Evolutionary conservation across 1,140 invertebrate species (phyloP), one percentile per base, ranked within the genome.

Genomic region (Galendromus occidentalis): DNA sequence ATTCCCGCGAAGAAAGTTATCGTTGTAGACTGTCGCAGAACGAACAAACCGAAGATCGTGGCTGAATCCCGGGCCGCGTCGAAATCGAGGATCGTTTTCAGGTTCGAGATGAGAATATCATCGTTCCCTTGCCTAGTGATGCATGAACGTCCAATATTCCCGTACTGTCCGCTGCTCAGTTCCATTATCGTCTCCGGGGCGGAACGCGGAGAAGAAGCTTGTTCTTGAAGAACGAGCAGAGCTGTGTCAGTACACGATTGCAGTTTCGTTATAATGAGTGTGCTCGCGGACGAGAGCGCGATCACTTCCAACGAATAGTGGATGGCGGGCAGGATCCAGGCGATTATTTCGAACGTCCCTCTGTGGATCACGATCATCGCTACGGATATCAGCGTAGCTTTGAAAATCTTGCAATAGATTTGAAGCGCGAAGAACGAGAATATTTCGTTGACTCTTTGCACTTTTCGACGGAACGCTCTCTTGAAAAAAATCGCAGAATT

Each of bases 1-100:
- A 59, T 59, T 17, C 51, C 51, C 14, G 20, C 51, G 22, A 59
- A 59, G 51, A 59, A 59, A 59, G 51, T 59, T 5, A 59, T 14
- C 20, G 51, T 59, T 12, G 51, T 59, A 14, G 51, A 59, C 14
- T 25, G 22, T 14, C 14, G 51, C 4, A 59, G 22, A 5, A 59
- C 20, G 51, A 59, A 59, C 12, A 33, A 14, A 59, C 25, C 51
- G 51, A 59, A 59, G 9, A 59, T 59, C 51, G 51, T 59, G 14
- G 25, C 1, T 2, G 14, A 25, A 33, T 59, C 51, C 25, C 51
- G 51, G 25, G 25, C 51, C 17, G n/a, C 51, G 20, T 59, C 51
- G 33, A 59, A 59, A 25, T 59, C 14, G 14, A 59, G 22, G 12
- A 22, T 33, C 2, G 25, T 14, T 59, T 59, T 59, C 2, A 59